phyloP scores from a whole-genome alignment of 2,113 vertebrate species.

The Periophthalmus modestus region DNA sequence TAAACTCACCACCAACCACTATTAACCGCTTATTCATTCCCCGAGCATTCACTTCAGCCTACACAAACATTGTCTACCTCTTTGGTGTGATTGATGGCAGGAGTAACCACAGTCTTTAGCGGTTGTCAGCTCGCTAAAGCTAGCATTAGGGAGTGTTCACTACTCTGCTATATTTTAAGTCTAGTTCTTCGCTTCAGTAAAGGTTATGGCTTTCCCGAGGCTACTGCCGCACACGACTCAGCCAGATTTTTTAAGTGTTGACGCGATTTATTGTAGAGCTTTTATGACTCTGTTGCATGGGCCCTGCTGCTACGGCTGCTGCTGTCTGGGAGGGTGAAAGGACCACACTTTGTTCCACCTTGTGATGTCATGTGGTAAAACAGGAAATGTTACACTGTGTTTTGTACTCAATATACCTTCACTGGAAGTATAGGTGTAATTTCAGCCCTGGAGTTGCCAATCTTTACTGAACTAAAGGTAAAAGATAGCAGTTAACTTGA shows the following conservation, averaged over 20 bases:
- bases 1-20: background rate
- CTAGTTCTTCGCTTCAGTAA: slow-evolving; percentile 10
- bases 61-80: background rate
- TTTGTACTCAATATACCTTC: too few relatives aligned
- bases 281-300: slow-evolving; percentile 8
- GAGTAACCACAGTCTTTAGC: slow-evolving; percentile 3
- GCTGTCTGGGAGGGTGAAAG: background rate
- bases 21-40: background rate
- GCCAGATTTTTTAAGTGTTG: slow-evolving; percentile 3
- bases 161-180: slow-evolving; percentile 3
- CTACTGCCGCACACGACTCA: background rate
- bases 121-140: background rate
- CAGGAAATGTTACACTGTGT: too few relatives aligned
- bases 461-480: too few relatives aligned
- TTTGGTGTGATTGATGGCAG: background rate
- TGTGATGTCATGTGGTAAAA: too few relatives aligned
- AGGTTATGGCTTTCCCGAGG: slow-evolving; percentile 12
- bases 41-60: too few relatives aligned
- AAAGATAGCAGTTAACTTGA: too few relatives aligned
- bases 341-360: too few relatives aligned
- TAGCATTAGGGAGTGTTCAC: background rate
- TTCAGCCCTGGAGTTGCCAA: too few relatives aligned
- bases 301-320: background rate
- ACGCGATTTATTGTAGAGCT: slow-evolving; percentile 5
- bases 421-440: too few relatives aligned